Evolutionary conservation across 2,797 vertebrate genomes (phyloP), one percentile per base, ranked within the genome.

Genomic region (Hapalemur alaotrensis): DNA sequence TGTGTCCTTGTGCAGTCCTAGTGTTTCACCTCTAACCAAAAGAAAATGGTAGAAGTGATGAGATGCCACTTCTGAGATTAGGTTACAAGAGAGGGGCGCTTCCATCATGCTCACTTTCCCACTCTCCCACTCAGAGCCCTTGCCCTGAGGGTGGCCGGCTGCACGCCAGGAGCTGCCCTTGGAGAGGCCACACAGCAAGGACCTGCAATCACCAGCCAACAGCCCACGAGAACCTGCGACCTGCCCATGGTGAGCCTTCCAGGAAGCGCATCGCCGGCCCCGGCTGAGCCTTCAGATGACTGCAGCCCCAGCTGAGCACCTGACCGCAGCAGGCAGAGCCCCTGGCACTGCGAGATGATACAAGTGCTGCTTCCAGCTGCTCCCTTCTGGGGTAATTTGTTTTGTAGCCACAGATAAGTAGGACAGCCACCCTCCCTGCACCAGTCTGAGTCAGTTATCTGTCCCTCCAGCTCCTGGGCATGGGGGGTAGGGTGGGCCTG

Each of bases 1-100:
- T n/a, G 0, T 0, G 38, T 35, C 50, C 15, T 7, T 7, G 5
- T 18, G n/a, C 3, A 2, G 0, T 4, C 41, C 32, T 41, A 0
- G 3, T 0, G 2, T 3, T 48, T 43, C 48, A 5, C 28, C 30
- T 30, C 22, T 4, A 70, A 46, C 65, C 38, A 15, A 35, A 8
- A 65, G 7, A 35, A 41, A 1, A 9, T 0, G 1, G 46, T 15
- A 50, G 41, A 86, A 50, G 41, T 11, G 25, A 54, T 7, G 23
- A 38, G 75, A 11, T 14, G 1, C 54, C 67, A 20, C 18, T 18
- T 41, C 69, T 9, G 18, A 38, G 89, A 50, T 0, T 0, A 25
- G 32, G 32, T 54, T 12, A 43, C 43, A 4, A 14, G 30, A 46
- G 79, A 38, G 1, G 1, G 28, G 5, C 5, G 50, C 43, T 32